A percentile compares a stretch with the other conserved stretches of the same genome.
phyloP scores from a whole-genome alignment of 2,113 vertebrate genomes.

The Ia io region DNA sequence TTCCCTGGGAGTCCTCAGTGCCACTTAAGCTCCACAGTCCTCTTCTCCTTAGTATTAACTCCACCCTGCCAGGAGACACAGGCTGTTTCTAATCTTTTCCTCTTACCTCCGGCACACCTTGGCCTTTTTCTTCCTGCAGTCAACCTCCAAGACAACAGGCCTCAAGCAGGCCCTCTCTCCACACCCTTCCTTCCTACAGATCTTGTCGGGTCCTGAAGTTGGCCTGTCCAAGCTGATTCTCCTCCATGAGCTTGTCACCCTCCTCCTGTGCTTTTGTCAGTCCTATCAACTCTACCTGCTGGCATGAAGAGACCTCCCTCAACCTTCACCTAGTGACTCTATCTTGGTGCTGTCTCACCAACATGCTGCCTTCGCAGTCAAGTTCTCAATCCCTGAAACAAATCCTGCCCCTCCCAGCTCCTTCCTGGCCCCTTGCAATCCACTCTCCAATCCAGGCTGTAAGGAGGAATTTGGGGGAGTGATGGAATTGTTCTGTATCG shows the following conservation, averaged over 20 bases:
- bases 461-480: not conserved
- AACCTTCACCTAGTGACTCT: not conserved
- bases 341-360: not conserved
- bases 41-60: not conserved
- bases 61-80: not conserved
- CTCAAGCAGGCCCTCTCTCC: not conserved
- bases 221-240: not conserved
- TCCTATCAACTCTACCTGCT: not conserved
- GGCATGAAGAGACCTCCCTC: not conserved
- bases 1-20: not conserved
- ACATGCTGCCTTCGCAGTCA: not conserved
- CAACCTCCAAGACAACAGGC: not conserved
- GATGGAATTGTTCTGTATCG: not conserved
- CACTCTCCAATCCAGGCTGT: not conserved
- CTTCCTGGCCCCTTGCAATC: not conserved
- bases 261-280: not conserved
- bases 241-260: not conserved
- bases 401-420: not conserved
- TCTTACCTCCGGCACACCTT: not conserved
- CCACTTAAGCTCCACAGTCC: not conserved
- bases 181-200: not conserved
- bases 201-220: not conserved
- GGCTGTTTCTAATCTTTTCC: not conserved
- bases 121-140: not conserved
- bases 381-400: rapidly evolving